These are phyloP conservation scores for Oreohelix idahoensis DNA, from an alignment of 1,140 invertebrate genomes.

Conservation along the genomic window DNA sequence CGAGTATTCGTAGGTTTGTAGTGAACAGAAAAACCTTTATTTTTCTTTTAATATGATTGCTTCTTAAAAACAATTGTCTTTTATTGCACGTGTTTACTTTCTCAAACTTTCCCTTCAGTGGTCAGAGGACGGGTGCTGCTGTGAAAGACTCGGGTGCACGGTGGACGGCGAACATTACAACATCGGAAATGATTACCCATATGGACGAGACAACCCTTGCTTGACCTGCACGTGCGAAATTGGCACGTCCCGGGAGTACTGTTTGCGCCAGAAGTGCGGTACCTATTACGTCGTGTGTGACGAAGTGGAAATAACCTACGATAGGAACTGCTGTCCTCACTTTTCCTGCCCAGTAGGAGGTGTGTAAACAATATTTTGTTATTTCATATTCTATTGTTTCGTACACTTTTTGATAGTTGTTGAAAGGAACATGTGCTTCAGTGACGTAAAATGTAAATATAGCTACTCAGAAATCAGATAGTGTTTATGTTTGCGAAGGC, in stretches of 20 bases:
- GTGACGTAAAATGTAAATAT: no score
- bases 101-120: constrained; percentile 5
- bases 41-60: no score
- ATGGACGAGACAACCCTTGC: constrained; percentile 24
- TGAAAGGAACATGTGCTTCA: no score
- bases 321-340: constrained; percentile 15
- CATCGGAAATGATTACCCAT: background rate
- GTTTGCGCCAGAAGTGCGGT: constrained; percentile 19
- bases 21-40: no score
- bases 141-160: constrained; percentile 14
- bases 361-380: no score
- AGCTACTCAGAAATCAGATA: no score
- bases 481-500: no score
- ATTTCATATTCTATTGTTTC: no score
- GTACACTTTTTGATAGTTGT: no score
- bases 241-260: constrained; percentile 9
- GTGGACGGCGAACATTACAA: background rate
- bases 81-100: no score
- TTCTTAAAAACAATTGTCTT: no score
- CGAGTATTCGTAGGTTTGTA: no score
- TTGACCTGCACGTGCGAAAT: constrained; percentile 12
- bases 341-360: constrained; percentile 15
- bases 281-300: constrained; percentile 1
- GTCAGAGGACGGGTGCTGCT: constrained; percentile 29
- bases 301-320: constrained; percentile 1